These are phyloP conservation scores for Calidris pugnax DNA, from an alignment of 2,113 vertebrate species.

Conservation along the genomic window DNA sequence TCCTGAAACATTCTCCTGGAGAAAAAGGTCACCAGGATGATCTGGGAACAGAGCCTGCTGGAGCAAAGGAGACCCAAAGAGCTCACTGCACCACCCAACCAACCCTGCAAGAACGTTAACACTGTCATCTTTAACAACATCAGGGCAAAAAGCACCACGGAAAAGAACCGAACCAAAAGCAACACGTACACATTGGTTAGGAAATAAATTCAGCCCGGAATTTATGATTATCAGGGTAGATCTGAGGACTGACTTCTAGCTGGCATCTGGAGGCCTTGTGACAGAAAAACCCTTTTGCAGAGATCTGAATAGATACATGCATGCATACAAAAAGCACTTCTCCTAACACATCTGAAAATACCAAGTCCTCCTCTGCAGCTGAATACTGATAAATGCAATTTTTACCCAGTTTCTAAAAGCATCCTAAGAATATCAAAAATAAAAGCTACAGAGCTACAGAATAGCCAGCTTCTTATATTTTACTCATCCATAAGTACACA, in stretches of 20 bases:
- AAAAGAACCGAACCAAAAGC: background rate
- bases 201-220: background rate
- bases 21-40: background rate
- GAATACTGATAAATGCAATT: conserved; percentile 6
- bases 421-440: background rate
- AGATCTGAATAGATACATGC: background rate
- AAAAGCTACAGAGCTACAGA: background rate
- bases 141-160: background rate
- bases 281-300: background rate
- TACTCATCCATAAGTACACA: background rate
- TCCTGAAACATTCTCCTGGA: background rate
- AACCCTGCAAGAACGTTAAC: background rate
- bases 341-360: conserved; percentile 32
- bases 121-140: background rate
- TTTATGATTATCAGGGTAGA: background rate
- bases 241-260: background rate
- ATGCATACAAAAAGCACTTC: background rate
- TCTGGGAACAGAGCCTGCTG: background rate
- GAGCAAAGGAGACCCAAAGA: background rate
- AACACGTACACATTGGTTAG: background rate
- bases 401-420: background rate
- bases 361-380: background rate
- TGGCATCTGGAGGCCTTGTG: background rate
- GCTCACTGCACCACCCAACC: background rate
- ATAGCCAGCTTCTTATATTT: background rate